Conservation (phyloP, 2,797 vertebrate genomes). For the Amphiprion clarkii region DNA sequence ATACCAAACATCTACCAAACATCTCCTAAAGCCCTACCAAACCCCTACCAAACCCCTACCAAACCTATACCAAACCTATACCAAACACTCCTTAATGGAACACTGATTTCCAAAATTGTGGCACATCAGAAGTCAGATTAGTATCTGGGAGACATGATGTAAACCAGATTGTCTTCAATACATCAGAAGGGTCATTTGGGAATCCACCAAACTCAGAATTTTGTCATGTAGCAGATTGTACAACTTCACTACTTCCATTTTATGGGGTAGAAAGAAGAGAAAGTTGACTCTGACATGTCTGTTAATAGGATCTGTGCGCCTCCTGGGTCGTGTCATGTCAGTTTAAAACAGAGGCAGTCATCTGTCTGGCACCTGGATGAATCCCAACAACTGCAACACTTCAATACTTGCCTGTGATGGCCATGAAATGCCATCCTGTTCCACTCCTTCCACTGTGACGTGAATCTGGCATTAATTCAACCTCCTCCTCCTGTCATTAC, state of each 20-base stretch:
- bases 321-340: slow-evolving; percentile 25
- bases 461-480: slow-evolving; percentile 39
- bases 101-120: not conserved
- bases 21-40: too few relatives aligned
- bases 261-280: not conserved
- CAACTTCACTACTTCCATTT: slow-evolving; percentile 1
- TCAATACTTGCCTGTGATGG: slow-evolving; percentile 36
- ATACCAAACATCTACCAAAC: too few relatives aligned
- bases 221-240: not conserved
- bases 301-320: slow-evolving; percentile 15
- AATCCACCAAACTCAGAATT: not conserved
- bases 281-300: slow-evolving; percentile 1
- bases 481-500: slow-evolving; percentile 37
- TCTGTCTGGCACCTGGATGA: slow-evolving; percentile 44
- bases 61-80: too few relatives aligned
- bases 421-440: slow-evolving; percentile 45
- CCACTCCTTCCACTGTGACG: slow-evolving; percentile 33
- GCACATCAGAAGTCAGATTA: not conserved
- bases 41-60: too few relatives aligned
- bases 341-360: slow-evolving; percentile 35
- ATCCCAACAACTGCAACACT: slow-evolving; percentile 30
- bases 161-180: not conserved
- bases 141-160: not conserved
- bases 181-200: not conserved
- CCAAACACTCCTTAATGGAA: not conserved